Evolutionary conservation across 30 jellyfish, hydroid and myxozoan species (phyloP), one percentile per base, ranked within the genome.

Genomic region (Rhopilema esculentum): DNA sequence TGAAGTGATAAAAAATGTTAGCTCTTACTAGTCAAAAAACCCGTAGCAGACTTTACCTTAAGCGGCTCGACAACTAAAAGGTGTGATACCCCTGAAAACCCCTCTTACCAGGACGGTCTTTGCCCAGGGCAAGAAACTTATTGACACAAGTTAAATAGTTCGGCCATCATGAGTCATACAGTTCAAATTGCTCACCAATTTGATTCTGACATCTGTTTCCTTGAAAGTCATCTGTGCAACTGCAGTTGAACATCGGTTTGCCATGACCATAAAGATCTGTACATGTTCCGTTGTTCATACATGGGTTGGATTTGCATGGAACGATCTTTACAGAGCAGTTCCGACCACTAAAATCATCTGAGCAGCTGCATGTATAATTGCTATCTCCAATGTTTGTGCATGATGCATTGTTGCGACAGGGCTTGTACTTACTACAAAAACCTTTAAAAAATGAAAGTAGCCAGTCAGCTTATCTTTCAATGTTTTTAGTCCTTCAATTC

Each of bases 351-450:
- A 25, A 65, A 33, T 69, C 49, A 52, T 4, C 21, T 9, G 63
- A 8, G 79, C 97, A 85, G 52, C 69, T 53, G 83, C 97, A 91
- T 52, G 21, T 49, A 80, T 66, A 91, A 1, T 25, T 86, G 25
- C 80, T 62, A 18, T 69, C 88, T 1, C 73, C 23, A 21, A 66
- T 25, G 73, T 85, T 88, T 61, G 24, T 64, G 63, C 97, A 91
- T 12, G 93, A 40, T n/a, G 85, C 97, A 91, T 86, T 86, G 78
- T 91, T 91, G 40, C n/a, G 23, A 66, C 97, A 91, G 52, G 97
- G 93, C 25, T 17, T 28, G 48, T 25, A 24, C 0, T 70, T 70
- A 1, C 65, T 27, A 16, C 80, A 70, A 57, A 28, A 24, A 17
- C 80, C 80, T 70, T 17, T 2, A 12, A 40, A 40, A 6, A 12